Percentiles rank a stretch among this genome's conserved stretches.
Evolutionary conservation across 1,140 invertebrate species (phyloP).

Genomic region (Drosophila grimshawi): DNA sequence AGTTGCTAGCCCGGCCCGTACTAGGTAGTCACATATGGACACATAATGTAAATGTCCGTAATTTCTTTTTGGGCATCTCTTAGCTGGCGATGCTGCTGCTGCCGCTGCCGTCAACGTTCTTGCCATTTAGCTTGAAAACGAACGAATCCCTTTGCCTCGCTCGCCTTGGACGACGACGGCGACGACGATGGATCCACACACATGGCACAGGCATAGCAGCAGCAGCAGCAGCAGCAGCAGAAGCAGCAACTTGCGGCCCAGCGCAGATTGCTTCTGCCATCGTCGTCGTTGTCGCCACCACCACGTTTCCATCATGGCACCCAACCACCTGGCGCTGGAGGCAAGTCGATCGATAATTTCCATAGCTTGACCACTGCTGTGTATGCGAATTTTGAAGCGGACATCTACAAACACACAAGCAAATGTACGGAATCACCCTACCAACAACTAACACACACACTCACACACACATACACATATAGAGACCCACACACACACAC

Average conservation of each 20-base stretch:
- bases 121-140: slow-evolving; percentile 78
- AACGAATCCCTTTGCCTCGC: slow-evolving; percentile 53
- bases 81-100: slow-evolving; percentile 58
- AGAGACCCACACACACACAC: slow-evolving; percentile 22
- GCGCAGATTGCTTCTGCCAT: slow-evolving; percentile 78
- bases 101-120: slow-evolving; percentile 62
- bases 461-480: slow-evolving; percentile 37
- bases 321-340: slow-evolving; percentile 83
- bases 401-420: slow-evolving; percentile 78
- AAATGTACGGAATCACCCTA: slow-evolving; percentile 69
- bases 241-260: slow-evolving; percentile 59
- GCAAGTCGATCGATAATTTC: slow-evolving; percentile 84
- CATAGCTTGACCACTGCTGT: slow-evolving; percentile 84
- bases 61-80: slow-evolving; percentile 84
- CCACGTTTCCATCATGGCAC: slow-evolving; percentile 79
- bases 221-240: too few species aligned
- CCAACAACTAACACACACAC: slow-evolving; percentile 50
- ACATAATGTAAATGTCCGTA: slow-evolving; percentile 84
- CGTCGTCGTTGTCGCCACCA: slow-evolving; percentile 68
- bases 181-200: slow-evolving; percentile 58
- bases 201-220: slow-evolving; percentile 29
- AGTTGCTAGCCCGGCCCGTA: slow-evolving; percentile 22
- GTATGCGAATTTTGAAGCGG: slow-evolving; percentile 84
- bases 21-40: slow-evolving; percentile 70
- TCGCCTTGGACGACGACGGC: slow-evolving; percentile 49